Conservation (phyloP, 2,797 vertebrate species). For the Scolopax bukidnonensis region DNA sequence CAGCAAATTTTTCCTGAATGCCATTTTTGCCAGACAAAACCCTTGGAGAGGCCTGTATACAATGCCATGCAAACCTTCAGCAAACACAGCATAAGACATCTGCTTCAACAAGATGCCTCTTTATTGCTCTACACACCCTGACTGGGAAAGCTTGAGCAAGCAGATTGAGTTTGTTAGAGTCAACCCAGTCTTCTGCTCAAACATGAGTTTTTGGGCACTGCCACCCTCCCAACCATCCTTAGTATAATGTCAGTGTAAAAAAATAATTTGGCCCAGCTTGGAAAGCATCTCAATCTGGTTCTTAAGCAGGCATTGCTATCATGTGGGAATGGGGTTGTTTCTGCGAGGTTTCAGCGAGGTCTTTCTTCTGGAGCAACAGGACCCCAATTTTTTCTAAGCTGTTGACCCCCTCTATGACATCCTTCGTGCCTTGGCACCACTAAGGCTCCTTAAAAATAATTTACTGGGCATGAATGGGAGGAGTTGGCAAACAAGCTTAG, state of each 20-base stretch:
- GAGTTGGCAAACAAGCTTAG: background rate
- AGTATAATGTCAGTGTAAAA: background rate
- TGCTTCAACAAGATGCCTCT: background rate
- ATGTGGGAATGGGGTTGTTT: fast-evolving
- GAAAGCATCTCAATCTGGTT: background rate
- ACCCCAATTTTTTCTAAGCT: fast-evolving
- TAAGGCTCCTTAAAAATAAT: background rate
- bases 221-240: fast-evolving
- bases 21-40: background rate
- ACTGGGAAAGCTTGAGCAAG: background rate
- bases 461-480: background rate
- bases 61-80: background rate
- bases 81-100: background rate
- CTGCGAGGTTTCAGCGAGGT: background rate
- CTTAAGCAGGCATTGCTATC: background rate
- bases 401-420: background rate
- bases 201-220: fast-evolving
- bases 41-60: background rate
- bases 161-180: background rate
- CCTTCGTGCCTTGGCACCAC: background rate
- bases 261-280: background rate
- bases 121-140: background rate
- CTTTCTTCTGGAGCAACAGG: background rate
- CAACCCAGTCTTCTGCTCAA: background rate
- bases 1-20: background rate